Evolutionary conservation across 2,888 invertebrate genomes (phyloP).

Genomic region (Galerucella nymphaeae): DNA sequence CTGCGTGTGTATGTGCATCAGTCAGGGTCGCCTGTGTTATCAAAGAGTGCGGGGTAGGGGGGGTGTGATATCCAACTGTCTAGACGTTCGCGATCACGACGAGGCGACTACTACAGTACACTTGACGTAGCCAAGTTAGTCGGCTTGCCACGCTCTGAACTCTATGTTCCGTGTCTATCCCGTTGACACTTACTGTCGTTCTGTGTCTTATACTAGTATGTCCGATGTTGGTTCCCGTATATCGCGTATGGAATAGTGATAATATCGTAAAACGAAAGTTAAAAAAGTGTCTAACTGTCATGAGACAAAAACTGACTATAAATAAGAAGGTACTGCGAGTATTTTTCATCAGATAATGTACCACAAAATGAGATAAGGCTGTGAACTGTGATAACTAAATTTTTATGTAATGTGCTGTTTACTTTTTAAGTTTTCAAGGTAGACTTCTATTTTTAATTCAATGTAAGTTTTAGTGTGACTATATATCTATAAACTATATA

Average conservation of each 20-base stretch:
- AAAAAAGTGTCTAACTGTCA: constrained; percentile 62
- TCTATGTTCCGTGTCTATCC: constrained; percentile 3
- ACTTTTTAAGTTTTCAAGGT: constrained; percentile 48
- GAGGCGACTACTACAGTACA: constrained; percentile 45
- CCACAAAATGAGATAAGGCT: constrained; percentile 36
- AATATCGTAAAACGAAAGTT: constrained; percentile 59
- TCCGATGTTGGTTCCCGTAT: constrained; percentile 22
- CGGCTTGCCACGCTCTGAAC: constrained; percentile 34
- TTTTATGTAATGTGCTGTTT: constrained; percentile 48
- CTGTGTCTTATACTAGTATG: constrained; percentile 16
- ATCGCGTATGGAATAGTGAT: constrained; percentile 39
- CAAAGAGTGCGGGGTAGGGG: constrained; percentile 49
- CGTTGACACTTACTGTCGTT: constrained; percentile 38
- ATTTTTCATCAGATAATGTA: constrained; percentile 42
- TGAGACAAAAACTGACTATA: constrained; percentile 62
- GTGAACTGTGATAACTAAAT: constrained; percentile 46
- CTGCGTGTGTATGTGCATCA: constrained; percentile 54
- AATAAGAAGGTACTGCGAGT: constrained; percentile 61
- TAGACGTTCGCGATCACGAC: constrained; percentile 54
- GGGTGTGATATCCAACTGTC: constrained; percentile 57
- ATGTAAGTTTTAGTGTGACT: constrained; percentile 42
- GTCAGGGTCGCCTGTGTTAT: constrained; percentile 60
- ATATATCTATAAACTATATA: constrained; percentile 19
- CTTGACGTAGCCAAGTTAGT: constrained; percentile 55
- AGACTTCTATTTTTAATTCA: constrained; percentile 47